Conservation (phyloP, 92 coral and sea anemone species). For the Phenganax marumi region DNA sequence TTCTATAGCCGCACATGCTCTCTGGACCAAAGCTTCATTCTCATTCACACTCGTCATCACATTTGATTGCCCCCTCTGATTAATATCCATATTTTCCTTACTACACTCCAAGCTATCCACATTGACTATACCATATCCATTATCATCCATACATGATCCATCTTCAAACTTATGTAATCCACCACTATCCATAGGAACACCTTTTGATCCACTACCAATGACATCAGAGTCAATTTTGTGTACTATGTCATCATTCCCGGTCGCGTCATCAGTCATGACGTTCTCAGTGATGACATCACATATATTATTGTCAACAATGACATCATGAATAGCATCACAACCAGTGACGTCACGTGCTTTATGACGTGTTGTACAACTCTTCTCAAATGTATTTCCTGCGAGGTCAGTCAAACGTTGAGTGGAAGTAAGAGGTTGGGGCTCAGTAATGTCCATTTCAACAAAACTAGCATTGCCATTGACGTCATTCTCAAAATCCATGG, state of each 20-base stretch:
- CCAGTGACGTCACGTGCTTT: neutral
- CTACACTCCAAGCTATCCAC: slow-evolving; percentile 10
- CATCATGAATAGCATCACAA: neutral
- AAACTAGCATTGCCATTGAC: neutral
- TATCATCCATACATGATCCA: neutral
- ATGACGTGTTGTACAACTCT: neutral
- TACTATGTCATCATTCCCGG: neutral
- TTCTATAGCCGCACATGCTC: slow-evolving; percentile 29
- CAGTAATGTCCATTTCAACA: slow-evolving; percentile 27
- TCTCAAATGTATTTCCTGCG: neutral
- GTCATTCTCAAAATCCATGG: slow-evolving; percentile 7
- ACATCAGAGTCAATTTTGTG: neutral
- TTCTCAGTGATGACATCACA: slow-evolving; percentile 19
- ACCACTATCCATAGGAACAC: neutral
- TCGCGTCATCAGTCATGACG: slow-evolving; percentile 2
- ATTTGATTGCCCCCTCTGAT: neutral
- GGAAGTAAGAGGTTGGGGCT: neutral
- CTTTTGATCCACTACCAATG: neutral
- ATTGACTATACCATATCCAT: neutral
- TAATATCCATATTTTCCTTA: neutral
- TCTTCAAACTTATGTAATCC: neutral
- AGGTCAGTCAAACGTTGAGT: neutral
- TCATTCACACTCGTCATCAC: neutral
- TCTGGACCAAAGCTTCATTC: slow-evolving; percentile 12
- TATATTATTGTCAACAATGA: neutral